phyloP scores from a whole-genome alignment of 2,888 invertebrate species.

The Dynastes grantii region DNA sequence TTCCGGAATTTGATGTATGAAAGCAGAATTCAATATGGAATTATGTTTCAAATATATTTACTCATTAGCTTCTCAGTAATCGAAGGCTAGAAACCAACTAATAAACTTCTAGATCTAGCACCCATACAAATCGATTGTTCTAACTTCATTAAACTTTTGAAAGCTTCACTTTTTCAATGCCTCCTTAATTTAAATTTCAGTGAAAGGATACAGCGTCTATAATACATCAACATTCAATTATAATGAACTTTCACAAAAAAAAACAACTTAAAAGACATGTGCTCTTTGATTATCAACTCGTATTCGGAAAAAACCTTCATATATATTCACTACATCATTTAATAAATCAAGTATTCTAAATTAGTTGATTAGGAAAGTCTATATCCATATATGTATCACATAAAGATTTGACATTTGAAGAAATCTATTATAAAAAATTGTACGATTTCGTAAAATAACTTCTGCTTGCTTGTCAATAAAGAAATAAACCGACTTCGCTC shows the following conservation, averaged over 20 bases:
- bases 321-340: not conserved
- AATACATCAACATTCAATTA: conserved; percentile 29
- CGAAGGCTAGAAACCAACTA: no score
- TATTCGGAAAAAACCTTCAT: not conserved
- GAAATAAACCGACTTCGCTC: conserved; percentile 1
- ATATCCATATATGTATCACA: no score
- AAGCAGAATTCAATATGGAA: no score
- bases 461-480: not conserved
- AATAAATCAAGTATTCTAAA: not conserved
- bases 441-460: no score
- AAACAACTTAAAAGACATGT: not conserved
- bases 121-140: not conserved
- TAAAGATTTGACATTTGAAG: no score
- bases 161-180: conserved; percentile 1
- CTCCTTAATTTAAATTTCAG: conserved; percentile 28
- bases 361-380: no score
- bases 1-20: no score
- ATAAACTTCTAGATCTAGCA: no score
- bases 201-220: conserved; percentile 24
- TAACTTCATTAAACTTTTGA: not conserved
- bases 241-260: conserved; percentile 39
- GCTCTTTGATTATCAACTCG: not conserved
- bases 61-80: no score
- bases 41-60: no score
- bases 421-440: no score